phyloP scores from a whole-genome alignment of 2,888 invertebrate genomes.

The Margaritifera margaritifera region DNA sequence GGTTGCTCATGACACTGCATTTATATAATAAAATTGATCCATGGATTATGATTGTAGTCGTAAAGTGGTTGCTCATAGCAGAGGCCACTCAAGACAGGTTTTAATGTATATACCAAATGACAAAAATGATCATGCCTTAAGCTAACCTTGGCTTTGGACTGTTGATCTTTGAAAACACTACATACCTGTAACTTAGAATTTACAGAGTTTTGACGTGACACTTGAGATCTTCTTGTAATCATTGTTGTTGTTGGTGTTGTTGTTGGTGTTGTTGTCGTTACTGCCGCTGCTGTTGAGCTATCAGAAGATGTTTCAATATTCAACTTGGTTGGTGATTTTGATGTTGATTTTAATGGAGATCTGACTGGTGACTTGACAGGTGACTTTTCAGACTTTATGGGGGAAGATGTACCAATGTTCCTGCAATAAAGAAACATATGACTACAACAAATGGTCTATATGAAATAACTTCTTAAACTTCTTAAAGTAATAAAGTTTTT shows the following conservation, averaged over 20 bases:
- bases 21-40: too few relatives aligned
- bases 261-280: conserved; percentile 14
- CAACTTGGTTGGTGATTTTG: conserved; percentile 16
- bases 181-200: conserved; percentile 27
- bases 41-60: too few relatives aligned
- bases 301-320: conserved; percentile 1
- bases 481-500: too few relatives aligned
- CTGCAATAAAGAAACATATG: conserved; percentile 7
- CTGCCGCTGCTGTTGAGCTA: conserved; percentile 13
- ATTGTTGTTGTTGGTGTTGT: conserved; percentile 33
- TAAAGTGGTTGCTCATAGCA: too few relatives aligned
- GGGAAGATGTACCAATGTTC: conserved; percentile 25
- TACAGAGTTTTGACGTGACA: conserved; percentile 17
- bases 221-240: conserved; percentile 38
- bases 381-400: conserved; percentile 32
- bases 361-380: conserved; percentile 26
- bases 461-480: neutral
- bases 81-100: too few relatives aligned
- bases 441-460: neutral
- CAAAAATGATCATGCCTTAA: too few relatives aligned
- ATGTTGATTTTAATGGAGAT: conserved; percentile 27
- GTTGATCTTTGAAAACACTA: neutral
- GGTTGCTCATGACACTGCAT: too few relatives aligned
- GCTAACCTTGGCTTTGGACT: too few relatives aligned
- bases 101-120: too few relatives aligned